Evolutionary conservation across 2,113 vertebrate species (phyloP).

Genomic region (Pomatorhinus ruficollis): DNA sequence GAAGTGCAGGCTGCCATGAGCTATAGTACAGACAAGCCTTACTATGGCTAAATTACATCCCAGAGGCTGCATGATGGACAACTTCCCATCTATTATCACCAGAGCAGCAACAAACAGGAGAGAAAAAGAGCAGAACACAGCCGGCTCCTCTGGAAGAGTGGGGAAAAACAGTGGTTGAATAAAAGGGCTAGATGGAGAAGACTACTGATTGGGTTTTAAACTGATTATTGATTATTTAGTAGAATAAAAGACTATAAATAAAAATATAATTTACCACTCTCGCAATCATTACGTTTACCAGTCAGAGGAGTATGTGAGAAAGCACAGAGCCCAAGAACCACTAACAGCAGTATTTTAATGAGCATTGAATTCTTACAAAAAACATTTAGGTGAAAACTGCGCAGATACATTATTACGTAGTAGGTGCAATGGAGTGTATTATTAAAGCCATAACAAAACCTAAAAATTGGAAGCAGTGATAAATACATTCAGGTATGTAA

Average conservation of each 20-base stretch:
- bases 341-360: not conserved
- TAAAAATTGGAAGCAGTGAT: not conserved
- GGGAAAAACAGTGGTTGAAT: not conserved
- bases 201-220: not conserved
- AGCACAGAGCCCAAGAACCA: not conserved
- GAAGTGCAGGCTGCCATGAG: accelerated
- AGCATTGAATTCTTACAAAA: not conserved
- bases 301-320: not conserved
- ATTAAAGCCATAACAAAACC: not conserved
- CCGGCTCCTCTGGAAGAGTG: not conserved
- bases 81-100: not conserved
- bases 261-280: not conserved
- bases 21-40: not conserved
- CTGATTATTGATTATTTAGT: not conserved
- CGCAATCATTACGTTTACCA: not conserved
- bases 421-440: not conserved
- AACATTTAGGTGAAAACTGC: not conserved
- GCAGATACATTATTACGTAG: not conserved
- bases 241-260: not conserved
- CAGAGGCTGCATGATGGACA: not conserved
- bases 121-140: not conserved
- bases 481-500: too few relatives aligned
- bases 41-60: not conserved
- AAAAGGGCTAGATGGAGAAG: not conserved
- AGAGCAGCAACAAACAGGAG: not conserved